phyloP scores from a whole-genome alignment of 2,797 vertebrate species.

The Acrossocheilus fasciatus region DNA sequence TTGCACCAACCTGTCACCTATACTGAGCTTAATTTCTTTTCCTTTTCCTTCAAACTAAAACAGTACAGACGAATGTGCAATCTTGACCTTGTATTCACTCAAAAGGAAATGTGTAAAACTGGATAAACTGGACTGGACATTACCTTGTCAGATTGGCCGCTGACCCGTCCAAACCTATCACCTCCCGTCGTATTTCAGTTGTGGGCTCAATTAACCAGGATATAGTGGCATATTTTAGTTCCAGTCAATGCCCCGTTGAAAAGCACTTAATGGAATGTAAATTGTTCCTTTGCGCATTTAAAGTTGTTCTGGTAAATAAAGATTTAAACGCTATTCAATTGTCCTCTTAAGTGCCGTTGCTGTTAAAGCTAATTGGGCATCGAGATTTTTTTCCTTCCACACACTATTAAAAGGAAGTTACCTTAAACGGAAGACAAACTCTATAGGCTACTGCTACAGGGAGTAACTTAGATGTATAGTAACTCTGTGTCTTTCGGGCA shows the following conservation, averaged over 20 bases:
- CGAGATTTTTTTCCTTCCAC: constrained; percentile 76
- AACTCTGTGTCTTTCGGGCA: not conserved
- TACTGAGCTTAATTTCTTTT: not conserved
- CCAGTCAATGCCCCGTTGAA: constrained; percentile 95
- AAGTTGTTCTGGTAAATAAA: constrained; percentile 92
- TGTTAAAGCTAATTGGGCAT: constrained; percentile 91
- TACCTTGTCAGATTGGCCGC: constrained; percentile 14
- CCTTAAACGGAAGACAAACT: not conserved
- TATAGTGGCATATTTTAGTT: constrained; percentile 95
- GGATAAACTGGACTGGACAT: not conserved
- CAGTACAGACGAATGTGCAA: not conserved
- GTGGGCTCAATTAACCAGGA: constrained; percentile 89
- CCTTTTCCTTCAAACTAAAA: not conserved
- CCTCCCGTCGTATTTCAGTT: constrained; percentile 81
- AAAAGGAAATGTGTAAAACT: not conserved
- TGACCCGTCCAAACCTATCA: constrained; percentile 21
- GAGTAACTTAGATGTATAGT: not conserved
- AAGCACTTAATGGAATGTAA: constrained; percentile 98
- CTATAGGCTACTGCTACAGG: not conserved
- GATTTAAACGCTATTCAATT: constrained; percentile 92
- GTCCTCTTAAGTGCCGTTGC: constrained; percentile 91
- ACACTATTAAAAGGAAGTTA: constrained; percentile 68
- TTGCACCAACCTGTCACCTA: not conserved
- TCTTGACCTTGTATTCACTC: not conserved
- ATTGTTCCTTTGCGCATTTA: constrained; percentile 89